Evolutionary conservation across 2,797 vertebrate species (phyloP), one percentile per base, ranked within the genome.

Genomic region (Amazonetta brasiliensis): DNA sequence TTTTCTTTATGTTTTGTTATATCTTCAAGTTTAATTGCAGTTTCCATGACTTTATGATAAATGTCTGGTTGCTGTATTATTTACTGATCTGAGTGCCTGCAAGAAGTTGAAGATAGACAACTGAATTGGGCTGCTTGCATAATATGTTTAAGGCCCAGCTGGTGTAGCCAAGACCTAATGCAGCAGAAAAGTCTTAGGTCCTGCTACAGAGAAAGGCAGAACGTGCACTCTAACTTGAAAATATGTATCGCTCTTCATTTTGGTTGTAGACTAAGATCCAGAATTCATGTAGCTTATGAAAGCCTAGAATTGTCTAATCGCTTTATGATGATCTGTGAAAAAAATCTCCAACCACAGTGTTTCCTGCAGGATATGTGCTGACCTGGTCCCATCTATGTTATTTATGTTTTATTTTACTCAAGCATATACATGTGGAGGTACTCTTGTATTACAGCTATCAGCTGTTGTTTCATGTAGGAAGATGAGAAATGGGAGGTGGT

Each of bases 221-320:
- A 22, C 9, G 7, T 17, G 28, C 64, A 77, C 44, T 11, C 4
- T 59, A 33, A 33, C 4, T 0, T 0, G 19, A 19, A 26, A 26
- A 11, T 1, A 37, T 26, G 43, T 2, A 3, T 28, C 33, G 73
- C 67, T 76, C 84, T 4, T 31, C 4, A 0, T 2, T 20, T 37
- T 64, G 63, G 11, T 37, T 8, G 22, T 3, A 82, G 58, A 4
- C 10, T 21, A 10, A 72, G 54, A 16, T 71, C 37, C 20, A 26
- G 52, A 43, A 37, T 2, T 44, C 30, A 16, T 0, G 1, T 3
- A 41, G 58, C 6, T 69, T 13, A 2, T 10, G 35, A 37, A 62
- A 93, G 22, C 21, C 64, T 62, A 11, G n/a, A 75, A 11, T 20
- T n/a, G 31, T 26, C 74, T 37, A 41, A n/a, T 16, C 16, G 0